Base-by-base conservation (phyloP, 64 coral and sea anemone species). In the Acropora tenuis region DNA sequence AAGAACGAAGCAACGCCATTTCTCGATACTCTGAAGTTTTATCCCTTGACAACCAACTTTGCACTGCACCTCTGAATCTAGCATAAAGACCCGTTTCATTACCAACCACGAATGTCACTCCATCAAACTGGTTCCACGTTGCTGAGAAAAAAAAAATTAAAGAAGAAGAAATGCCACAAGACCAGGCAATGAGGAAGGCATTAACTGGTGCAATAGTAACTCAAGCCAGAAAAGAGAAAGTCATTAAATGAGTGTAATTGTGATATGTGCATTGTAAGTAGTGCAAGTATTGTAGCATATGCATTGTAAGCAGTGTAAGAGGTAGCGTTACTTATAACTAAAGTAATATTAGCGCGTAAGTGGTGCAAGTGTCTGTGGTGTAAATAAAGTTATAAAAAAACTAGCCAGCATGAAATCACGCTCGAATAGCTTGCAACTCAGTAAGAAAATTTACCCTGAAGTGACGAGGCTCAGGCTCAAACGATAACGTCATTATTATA, bases 91-190 rank as follows among this genome's bases (percentile, higher is more conserved):
- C 10, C n/a, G 40, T 40, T 15, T 43, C 9, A 41, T 69, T 19
- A 2, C 49, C 49, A 0, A 18, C 17, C 0, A 83, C 63, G 68
- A 88, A 93, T 52, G 87, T 69, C 3, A 93, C 84, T 74, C 91
- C 91, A 78, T 93, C 91, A 76, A 80, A 82, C 16, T 93, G 91
- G 59, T 93, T 49, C 74, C 76, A 93, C 52, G 13, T 88, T 0
- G 1, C 91, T 93, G 41, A 6, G 6, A 86, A 10, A 16, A 50
- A 73, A 88, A 76, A 78, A 3, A 11, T 17, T 55, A 55, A 55
- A 55, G 0, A 55, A 55, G 50, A 55, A 55, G 52, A 55, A 55
- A 55, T 55, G 52, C 52, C 52, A 55, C 9, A 55, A 55, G 52
- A 55, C 18, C 8, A 82, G 20, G 9, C 40, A 83, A 65, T 61